Conservation (phyloP, 2,888 invertebrate species). For the Xylota segnis region DNA sequence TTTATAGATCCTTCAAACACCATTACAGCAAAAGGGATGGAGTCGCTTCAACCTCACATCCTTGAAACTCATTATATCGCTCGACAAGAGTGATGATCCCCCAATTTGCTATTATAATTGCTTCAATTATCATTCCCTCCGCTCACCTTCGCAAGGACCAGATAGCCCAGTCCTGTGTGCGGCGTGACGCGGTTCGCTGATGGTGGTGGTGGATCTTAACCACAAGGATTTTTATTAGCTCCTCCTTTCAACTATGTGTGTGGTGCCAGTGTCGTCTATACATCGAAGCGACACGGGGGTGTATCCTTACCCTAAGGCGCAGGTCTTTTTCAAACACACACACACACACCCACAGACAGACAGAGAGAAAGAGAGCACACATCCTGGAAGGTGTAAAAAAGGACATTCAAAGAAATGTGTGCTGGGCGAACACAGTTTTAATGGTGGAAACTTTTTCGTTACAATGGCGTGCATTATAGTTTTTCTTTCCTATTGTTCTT, state of each 20-base stretch:
- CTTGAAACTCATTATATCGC: constrained; percentile 76
- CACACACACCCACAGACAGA: no score
- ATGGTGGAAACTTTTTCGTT: constrained; percentile 64
- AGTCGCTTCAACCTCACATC: constrained; percentile 49
- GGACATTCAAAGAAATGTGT: constrained; percentile 47
- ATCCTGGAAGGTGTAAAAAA: constrained; percentile 69
- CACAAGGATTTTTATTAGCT: constrained; percentile 70
- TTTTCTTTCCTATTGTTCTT: constrained; percentile 45
- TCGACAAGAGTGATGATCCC: constrained; percentile 83
- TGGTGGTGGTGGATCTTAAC: constrained; percentile 26
- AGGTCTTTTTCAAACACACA: no score
- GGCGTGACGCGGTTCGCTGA: no score
- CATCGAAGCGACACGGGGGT: constrained; percentile 54
- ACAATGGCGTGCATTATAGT: constrained; percentile 70
- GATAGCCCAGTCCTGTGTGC: not conserved
- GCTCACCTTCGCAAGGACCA: constrained; percentile 38
- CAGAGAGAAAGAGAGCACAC: constrained; percentile 39
- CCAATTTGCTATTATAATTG: constrained; percentile 85
- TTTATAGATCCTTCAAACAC: constrained; percentile 62
- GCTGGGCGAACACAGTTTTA: constrained; percentile 23
- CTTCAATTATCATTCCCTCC: constrained; percentile 84
- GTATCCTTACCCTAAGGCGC: constrained; percentile 60
- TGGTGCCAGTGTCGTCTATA: constrained; percentile 26
- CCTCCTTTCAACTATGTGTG: constrained; percentile 52
- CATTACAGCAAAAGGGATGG: constrained; percentile 44